Evolutionary conservation across 2,113 vertebrate genomes (phyloP), one percentile per base, ranked within the genome.

Genomic region (Furnarius figulus): DNA sequence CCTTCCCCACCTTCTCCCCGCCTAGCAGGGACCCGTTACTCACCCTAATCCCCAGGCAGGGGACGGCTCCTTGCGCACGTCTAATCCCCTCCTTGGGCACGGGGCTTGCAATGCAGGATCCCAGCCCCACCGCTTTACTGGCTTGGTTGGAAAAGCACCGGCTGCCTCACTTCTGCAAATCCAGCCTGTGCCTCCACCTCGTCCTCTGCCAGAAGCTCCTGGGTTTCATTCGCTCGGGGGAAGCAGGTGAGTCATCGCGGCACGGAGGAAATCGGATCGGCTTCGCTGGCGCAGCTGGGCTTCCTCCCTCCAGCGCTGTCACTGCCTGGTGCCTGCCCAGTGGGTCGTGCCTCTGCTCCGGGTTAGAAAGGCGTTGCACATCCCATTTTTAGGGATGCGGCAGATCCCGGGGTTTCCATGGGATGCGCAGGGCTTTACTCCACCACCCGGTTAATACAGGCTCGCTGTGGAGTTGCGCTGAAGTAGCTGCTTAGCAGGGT

Each of bases 101-200:
- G 79, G 58, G 87, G 70, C 11, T 35, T 68, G 39, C 35, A 66
- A 33, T 17, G 40, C 93, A 98, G 98, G 89, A 93, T 75, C 66
- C 84, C 89, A 96, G 96, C 40, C 89, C 96, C 84, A 52, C 79
- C 31, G 97, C 97, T 90, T 82, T 98, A 5, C 66, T 98, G 90
- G 97, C 92, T 28, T 98, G 98, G 98, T 35, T 98, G 93, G 95
- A 93, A 79, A 97, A 98, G 83, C 97, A 98, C 66, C 97, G 96
- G 5, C 93, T 98, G 84, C 98, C 97, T 91, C 96, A 97, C 94
- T 98, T 98, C 96, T 98, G 97, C 92, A 97, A 98, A 97, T 98
- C 98, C 80, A 97, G 97, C 90, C 50, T 98, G 81, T 98, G 97
- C 89, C 96, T 98, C 75, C 95, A 98, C 68, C 97, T 98, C 62